Evolutionary conservation across 2,113 vertebrate genomes (phyloP), one percentile per base, ranked within the genome.

Genomic region (Antechinus flavipes): DNA sequence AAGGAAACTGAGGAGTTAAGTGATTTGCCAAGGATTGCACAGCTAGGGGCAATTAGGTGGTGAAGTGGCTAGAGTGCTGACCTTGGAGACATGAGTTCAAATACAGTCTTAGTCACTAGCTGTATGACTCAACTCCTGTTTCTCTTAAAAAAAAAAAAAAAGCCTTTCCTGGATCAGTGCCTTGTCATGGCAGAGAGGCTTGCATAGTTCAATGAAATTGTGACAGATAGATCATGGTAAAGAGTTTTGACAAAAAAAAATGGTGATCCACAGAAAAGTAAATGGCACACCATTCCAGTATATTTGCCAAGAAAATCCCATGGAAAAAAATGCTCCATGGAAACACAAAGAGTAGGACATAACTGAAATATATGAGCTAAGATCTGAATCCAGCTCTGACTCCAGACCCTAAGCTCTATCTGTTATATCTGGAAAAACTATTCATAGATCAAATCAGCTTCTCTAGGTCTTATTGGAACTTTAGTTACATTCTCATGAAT

Each of bases 11-110:
- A 46, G 27, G 68, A n/a, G 8, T 35, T 42, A 54, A 6, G 8
- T 1, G 23, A 42, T 0, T 2, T 42, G 24, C 52, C 10, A 50
- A 46, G 35, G 19, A 0, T 8, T 9, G 9, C 4, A 54, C 0
- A 1, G 24, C n/a, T 89, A 76, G 12, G 14, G 16, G 14, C 30
- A 76, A 7, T 19, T 76, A n/a, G 1, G 1, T n/a, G 68, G 30
- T n/a, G 1, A 49, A 52, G 50, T 0, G 23, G 42, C 35, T 76
- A n/a, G 68, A 76, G 89, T 52, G 12, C 27, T 0, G 0, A 54
- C 35, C 19, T 54, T 30, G 27, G 10, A 95, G 89, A 7, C 26
- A 11, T 0, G 8, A 42, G 9, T 93, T 58, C 90, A 47, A 90
- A 22, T 30, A 8, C 46, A 53, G 19, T 25, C 9, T 27, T 25